A percentile compares a stretch with the other conserved stretches of the same genome.
These are phyloP conservation scores for Ciona savignyi DNA, from an alignment of 23 tunicate species.

Conservation along the genomic window DNA sequence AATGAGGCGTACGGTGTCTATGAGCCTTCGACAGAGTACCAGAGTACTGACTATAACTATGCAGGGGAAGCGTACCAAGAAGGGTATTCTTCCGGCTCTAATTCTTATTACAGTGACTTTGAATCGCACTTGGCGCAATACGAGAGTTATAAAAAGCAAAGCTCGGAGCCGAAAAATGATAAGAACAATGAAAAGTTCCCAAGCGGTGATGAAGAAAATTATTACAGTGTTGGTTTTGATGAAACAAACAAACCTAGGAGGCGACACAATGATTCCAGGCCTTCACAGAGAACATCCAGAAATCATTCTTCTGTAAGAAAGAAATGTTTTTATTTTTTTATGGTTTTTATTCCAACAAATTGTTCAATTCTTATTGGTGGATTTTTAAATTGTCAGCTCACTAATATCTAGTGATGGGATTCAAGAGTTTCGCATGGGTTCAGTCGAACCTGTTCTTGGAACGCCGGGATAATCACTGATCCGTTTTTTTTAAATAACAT, in stretches of 20 bases:
- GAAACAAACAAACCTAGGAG: conserved; percentile 10
- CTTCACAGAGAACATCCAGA: background rate
- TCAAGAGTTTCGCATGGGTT: no score
- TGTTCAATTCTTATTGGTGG: no score
- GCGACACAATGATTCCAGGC: conserved; percentile 9
- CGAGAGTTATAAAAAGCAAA: conserved; percentile 64
- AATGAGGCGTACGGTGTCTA: conserved; percentile 25
- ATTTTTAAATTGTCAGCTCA: no score
- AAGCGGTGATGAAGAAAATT: conserved; percentile 46
- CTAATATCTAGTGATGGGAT: no score
- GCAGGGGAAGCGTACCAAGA: conserved; percentile 18
- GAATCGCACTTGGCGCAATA: conserved; percentile 78
- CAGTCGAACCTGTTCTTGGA: no score
- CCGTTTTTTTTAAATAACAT: no score
- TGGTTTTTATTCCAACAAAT: no score
- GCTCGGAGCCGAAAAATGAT: conserved; percentile 6
- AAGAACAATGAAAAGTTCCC: background rate
- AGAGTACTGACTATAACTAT: conserved; percentile 2
- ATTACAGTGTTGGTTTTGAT: conserved; percentile 42
- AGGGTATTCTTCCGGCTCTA: conserved; percentile 52
- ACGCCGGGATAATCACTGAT: no score
- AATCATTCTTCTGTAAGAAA: background rate
- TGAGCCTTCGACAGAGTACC: background rate
- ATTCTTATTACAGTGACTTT: conserved; percentile 76
- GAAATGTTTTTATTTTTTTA: background rate